phyloP scores from a whole-genome alignment of 2,797 vertebrate genomes.

The Tadarida brasiliensis region DNA sequence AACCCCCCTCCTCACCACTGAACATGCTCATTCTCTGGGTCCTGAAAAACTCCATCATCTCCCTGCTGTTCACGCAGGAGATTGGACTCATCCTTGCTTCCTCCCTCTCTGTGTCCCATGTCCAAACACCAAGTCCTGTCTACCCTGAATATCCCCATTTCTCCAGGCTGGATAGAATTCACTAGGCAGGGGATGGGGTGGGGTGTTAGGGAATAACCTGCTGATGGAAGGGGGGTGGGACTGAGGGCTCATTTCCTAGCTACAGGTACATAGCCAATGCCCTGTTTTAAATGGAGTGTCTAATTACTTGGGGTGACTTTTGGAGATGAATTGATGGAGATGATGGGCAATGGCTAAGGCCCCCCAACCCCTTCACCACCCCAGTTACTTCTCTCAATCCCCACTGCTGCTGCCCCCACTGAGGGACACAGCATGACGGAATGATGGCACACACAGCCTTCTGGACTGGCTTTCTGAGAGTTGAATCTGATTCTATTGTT shows the following conservation, averaged over 20 bases:
- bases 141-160: background rate
- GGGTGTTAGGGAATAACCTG: background rate
- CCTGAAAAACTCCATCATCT: background rate
- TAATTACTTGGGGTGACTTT: conserved; percentile 8
- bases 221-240: background rate
- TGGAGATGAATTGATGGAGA: background rate
- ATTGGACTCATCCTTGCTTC: background rate
- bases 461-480: background rate
- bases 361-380: background rate
- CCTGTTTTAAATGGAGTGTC: background rate
- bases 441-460: background rate
- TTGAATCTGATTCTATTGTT: background rate
- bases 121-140: background rate
- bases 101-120: background rate
- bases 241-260: background rate
- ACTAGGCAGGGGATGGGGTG: background rate
- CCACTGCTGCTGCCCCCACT: accelerated
- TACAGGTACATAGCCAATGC: background rate
- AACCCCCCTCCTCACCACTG: background rate
- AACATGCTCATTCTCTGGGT: background rate
- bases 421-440: background rate
- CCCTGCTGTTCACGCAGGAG: background rate
- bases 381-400: background rate
- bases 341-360: background rate
- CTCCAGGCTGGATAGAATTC: background rate